Conservation (phyloP, 2,113 vertebrate genomes). For the Caloenas nicobarica region DNA sequence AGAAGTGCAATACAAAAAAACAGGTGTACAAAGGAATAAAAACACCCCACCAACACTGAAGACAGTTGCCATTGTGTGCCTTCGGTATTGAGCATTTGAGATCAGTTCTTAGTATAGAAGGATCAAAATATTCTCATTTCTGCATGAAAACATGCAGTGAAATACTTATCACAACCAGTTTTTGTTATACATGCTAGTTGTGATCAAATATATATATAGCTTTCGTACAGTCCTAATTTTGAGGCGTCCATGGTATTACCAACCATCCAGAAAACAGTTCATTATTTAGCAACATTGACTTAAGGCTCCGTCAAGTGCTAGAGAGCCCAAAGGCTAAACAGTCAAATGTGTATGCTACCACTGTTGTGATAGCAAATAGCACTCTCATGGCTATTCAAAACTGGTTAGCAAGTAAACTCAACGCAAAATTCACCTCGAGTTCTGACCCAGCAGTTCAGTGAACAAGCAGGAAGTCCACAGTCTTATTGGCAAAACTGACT, state of each 20-base stretch:
- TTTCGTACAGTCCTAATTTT: conserved; percentile 75
- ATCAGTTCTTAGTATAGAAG: conserved; percentile 51
- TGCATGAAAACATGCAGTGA: conserved; percentile 60
- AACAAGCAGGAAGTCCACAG: conserved; percentile 86
- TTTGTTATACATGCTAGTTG: conserved; percentile 71
- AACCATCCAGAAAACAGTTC: conserved; percentile 77
- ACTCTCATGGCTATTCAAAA: conserved; percentile 66
- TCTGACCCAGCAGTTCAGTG: conserved; percentile 87
- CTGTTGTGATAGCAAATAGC: conserved; percentile 65
- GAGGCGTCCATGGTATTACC: conserved; percentile 68
- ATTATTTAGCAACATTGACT: conserved; percentile 72
- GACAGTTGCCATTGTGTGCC: conserved; percentile 68
- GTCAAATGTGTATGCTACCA: conserved; percentile 67
- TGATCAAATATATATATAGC: conserved; percentile 62
- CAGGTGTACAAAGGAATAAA: conserved; percentile 75
- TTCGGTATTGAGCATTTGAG: conserved; percentile 48
- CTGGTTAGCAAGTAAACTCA: conserved; percentile 80
- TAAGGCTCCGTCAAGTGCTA: conserved; percentile 67
- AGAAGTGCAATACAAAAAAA: conserved; percentile 75
- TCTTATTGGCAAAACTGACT: conserved; percentile 89
- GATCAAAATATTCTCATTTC: conserved; percentile 42
- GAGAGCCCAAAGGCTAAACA: conserved; percentile 65
- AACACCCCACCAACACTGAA: conserved; percentile 74
- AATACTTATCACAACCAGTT: conserved; percentile 72
- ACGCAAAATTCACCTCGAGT: conserved; percentile 86